Base-by-base conservation (phyloP, 2,888 invertebrate species). In the Hesperia comma region DNA sequence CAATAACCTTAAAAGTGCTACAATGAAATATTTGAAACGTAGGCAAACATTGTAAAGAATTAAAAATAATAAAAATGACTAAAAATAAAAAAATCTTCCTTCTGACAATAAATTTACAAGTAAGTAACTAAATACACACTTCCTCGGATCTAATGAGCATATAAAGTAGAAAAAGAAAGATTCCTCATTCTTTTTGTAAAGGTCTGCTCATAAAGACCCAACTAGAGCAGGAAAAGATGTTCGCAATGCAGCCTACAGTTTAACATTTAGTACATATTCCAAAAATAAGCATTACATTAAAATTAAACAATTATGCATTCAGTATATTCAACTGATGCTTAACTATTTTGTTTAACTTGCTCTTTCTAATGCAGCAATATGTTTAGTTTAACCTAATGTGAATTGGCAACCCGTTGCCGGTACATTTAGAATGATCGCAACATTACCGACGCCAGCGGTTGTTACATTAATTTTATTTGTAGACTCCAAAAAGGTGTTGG, bases 231-330 rank as follows among this genome's bases (percentile, higher is more conserved):
- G 12, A 53, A 58, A 26, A 6, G 43, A 58, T 46, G 43, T 58
- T 43, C 32, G 26, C 26, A 26, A 60, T 49, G 49, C 49, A 33
- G 17, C 60, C 49, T 32, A 43, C n/a, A 41, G 26, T 46, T 58
- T 58, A 49, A 60, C 32, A 46, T 46, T 43, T 46, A 33, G 33
- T 49, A 60, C 14, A 49, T 60, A 17, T 21, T 60, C 40, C 7
- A 57, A 57, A 58, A 60, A 58, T 46, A 49, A 49, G 60, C 49
- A 49, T 60, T 60, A 60, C 49, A 60, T 60, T 60, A 46, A 49
- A 49, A 49, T 33, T 49, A 49, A 60, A 60, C 41, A 26, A 46
- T 49, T 60, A 49, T 49, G 32, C 17, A 33, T 33, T 49, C 32
- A 49, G 15, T 58, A 19, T 49, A 33, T 12, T 49, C 14, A 49